phyloP scores from a whole-genome alignment of 2,113 vertebrate genomes.

The Cryptomyrus ogoouensis region DNA sequence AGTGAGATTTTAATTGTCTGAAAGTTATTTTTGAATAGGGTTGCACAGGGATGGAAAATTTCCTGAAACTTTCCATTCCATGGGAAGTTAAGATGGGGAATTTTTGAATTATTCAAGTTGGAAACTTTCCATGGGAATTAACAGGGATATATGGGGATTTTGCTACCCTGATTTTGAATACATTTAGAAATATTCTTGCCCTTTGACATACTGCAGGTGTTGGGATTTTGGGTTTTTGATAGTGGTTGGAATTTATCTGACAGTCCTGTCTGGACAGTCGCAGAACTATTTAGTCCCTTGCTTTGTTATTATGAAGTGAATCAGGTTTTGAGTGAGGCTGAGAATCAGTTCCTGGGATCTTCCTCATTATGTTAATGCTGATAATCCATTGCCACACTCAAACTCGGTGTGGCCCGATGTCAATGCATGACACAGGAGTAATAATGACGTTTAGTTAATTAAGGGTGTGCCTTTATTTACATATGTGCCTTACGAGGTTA shows the following conservation, averaged over 20 bases:
- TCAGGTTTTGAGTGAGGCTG: not conserved
- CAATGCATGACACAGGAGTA: not conserved
- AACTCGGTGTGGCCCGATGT: not conserved
- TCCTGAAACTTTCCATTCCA: not conserved
- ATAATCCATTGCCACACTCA: not conserved
- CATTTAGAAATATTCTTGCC: not conserved
- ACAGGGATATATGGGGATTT: not conserved
- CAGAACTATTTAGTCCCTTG: not conserved
- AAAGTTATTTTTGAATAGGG: not conserved
- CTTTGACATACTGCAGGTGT: not conserved
- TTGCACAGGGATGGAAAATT: not conserved
- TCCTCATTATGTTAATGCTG: not conserved
- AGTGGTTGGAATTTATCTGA: not conserved
- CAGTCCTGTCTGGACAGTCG: not conserved
- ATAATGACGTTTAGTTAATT: not conserved
- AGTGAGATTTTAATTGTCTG: not conserved
- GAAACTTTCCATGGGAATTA: not conserved
- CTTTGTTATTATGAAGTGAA: not conserved
- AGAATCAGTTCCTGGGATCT: not conserved
- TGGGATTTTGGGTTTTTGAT: not conserved
- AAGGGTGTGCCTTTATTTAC: not conserved
- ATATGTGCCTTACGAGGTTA: not conserved
- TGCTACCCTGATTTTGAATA: not conserved
- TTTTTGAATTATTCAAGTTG: not conserved
- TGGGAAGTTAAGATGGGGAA: no score